Evolutionary conservation across 2,797 vertebrate genomes (phyloP).

Genomic region (Poeciliopsis paucimaculata): DNA sequence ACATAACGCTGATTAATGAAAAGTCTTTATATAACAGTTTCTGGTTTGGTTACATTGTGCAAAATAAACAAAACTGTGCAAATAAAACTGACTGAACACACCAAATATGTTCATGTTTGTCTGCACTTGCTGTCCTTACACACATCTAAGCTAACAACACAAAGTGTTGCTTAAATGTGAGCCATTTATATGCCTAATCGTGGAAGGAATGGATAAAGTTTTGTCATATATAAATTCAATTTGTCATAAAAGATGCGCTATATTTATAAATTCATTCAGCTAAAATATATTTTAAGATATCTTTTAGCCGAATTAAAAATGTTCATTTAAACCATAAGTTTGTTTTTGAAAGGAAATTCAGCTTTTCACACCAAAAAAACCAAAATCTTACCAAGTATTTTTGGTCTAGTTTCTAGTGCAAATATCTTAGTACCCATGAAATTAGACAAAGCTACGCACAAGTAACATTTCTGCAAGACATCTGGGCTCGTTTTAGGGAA

Average conservation of each 20-base stretch:
- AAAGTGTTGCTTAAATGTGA: background rate
- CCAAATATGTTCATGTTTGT: conserved; percentile 31
- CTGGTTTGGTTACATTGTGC: conserved; percentile 26
- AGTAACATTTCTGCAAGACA: too few relatives aligned
- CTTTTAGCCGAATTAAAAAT: background rate
- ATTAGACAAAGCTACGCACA: too few relatives aligned
- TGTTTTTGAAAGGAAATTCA: background rate
- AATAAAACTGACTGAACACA: conserved; percentile 43
- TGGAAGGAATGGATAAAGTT: too few relatives aligned
- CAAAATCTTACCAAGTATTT: too few relatives aligned
- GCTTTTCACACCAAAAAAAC: background rate
- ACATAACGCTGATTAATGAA: conserved; percentile 68
- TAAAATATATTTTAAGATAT: background rate
- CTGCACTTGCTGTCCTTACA: background rate
- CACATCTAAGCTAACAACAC: background rate
- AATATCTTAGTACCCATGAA: too few relatives aligned
- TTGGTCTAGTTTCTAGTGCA: too few relatives aligned
- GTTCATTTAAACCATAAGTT: background rate
- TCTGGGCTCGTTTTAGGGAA: too few relatives aligned
- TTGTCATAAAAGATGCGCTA: background rate
- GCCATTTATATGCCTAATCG: background rate
- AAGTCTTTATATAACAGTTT: conserved; percentile 52
- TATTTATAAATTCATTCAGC: background rate
- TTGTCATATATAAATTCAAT: background rate
- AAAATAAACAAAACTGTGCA: conserved; percentile 60